phyloP scores from a whole-genome alignment of 2,113 vertebrate genomes.

The Xiphorhynchus elegans region DNA sequence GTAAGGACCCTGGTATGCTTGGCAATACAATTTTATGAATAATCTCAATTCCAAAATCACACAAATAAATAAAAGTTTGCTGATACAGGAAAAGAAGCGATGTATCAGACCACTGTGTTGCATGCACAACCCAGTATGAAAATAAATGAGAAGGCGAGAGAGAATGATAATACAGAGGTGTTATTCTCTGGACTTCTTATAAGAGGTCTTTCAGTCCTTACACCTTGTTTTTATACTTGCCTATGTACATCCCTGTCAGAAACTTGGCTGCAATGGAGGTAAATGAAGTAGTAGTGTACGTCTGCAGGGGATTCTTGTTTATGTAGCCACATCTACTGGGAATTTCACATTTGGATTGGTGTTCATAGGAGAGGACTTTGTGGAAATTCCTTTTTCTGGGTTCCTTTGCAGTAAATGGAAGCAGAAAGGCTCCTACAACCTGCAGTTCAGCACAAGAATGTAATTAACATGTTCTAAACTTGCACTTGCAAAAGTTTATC shows the following conservation, averaged over 20 bases:
- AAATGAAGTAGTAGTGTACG: neutral
- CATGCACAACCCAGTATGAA: neutral
- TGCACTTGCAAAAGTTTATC: neutral
- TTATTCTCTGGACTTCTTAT: neutral
- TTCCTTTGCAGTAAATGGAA: neutral
- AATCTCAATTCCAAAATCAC: neutral
- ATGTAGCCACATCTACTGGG: neutral
- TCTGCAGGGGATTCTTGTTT: neutral
- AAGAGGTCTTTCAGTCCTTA: neutral
- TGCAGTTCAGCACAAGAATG: neutral
- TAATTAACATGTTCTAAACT: neutral
- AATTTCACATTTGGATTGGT: neutral
- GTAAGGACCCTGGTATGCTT: neutral
- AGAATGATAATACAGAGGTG: neutral
- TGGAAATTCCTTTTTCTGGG: neutral
- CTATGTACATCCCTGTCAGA: neutral
- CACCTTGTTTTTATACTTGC: neutral
- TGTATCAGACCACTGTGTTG: neutral
- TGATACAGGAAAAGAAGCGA: neutral
- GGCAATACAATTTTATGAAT: neutral
- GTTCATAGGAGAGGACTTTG: neutral
- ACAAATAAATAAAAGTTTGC: neutral
- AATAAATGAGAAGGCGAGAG: neutral
- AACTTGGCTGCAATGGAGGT: neutral
- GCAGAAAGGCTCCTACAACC: neutral